These are phyloP conservation scores for Gobio gobio DNA, from an alignment of 2,113 vertebrate species.

Conservation along the genomic window DNA sequence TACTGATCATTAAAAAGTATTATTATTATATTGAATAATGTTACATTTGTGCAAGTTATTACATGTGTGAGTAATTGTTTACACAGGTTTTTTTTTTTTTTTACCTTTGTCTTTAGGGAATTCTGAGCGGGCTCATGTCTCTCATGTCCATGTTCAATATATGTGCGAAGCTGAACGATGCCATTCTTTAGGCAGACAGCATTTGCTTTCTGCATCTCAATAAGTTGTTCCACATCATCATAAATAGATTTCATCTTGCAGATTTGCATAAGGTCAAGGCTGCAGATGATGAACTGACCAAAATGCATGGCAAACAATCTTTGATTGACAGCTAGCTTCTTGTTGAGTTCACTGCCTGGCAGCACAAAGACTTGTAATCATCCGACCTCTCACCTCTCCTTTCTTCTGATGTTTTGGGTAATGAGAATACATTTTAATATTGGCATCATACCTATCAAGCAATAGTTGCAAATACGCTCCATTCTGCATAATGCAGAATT, in stretches of 20 bases:
- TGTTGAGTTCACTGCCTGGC: constrained; percentile 49
- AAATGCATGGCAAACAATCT: constrained; percentile 46
- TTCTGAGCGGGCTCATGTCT: neutral
- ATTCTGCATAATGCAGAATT: constrained; percentile 11
- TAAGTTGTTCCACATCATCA: constrained; percentile 46
- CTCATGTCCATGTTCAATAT: constrained; percentile 8
- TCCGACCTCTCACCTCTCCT: constrained; percentile 43
- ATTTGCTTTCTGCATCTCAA: constrained; percentile 52
- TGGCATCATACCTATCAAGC: constrained; percentile 25
- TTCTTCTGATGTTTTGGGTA: constrained; percentile 44
- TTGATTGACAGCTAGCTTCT: constrained; percentile 50
- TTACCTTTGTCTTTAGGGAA: neutral
- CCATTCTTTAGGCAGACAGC: constrained; percentile 12
- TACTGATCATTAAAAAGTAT: too few species aligned
- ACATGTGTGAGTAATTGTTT: too few species aligned
- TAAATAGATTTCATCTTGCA: constrained; percentile 53
- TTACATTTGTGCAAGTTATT: too few species aligned
- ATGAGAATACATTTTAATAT: constrained; percentile 56
- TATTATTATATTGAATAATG: too few species aligned
- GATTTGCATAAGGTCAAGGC: constrained; percentile 60
- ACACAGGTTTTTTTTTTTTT: neutral
- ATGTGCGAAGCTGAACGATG: constrained; percentile 16
- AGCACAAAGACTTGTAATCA: constrained; percentile 51
- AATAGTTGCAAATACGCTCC: constrained; percentile 17
- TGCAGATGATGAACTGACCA: constrained; percentile 52